Conservation (phyloP, 2,888 invertebrate species). For the Sinodicranocentrus sp. region DNA sequence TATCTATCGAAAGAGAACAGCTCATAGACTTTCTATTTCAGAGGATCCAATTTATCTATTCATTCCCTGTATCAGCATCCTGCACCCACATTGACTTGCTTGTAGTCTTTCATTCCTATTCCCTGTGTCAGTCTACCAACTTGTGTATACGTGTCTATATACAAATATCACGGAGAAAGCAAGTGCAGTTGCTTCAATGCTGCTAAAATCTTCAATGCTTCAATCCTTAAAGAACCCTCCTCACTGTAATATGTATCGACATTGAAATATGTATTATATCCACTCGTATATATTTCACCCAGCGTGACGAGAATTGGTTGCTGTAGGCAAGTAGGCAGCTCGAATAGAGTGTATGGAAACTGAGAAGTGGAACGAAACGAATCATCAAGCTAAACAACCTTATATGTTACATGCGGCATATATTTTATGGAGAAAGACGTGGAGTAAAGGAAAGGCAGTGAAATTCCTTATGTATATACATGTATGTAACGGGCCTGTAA, state of each 20-base stretch:
- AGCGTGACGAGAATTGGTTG: no score
- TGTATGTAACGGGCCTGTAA: no score
- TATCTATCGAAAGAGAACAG: neutral
- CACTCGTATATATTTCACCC: neutral
- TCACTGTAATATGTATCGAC: neutral
- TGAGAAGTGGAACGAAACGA: no score
- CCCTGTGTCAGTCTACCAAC: neutral
- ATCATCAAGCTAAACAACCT: no score
- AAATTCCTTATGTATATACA: neutral
- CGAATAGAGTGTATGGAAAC: no score
- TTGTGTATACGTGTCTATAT: neutral
- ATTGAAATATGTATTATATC: no score
- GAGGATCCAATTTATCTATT: slow-evolving; percentile 8
- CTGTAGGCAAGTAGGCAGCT: no score
- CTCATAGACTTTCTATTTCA: neutral
- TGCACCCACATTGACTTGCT: neutral
- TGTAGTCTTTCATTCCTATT: neutral
- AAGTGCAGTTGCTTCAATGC: no score
- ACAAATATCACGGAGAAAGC: neutral
- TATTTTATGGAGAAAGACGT: no score
- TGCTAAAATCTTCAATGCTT: no score
- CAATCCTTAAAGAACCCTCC: neutral
- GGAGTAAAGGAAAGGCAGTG: no score
- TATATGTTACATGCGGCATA: no score
- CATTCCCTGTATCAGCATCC: slow-evolving; percentile 8